Evolutionary conservation across 2,797 vertebrate genomes (phyloP).

Genomic region (Apodemus agrarius): DNA sequence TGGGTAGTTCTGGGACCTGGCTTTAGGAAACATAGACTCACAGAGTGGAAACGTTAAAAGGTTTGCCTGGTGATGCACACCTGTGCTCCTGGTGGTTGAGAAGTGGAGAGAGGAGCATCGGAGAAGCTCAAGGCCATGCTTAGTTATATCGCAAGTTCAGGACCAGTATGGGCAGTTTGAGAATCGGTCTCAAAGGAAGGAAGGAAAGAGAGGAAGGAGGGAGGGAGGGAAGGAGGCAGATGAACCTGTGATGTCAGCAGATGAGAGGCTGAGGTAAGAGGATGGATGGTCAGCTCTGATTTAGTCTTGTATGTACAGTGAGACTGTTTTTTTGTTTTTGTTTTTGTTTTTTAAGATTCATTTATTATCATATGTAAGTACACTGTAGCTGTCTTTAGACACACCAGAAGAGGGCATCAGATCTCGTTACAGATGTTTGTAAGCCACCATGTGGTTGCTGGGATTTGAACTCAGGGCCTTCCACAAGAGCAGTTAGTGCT

Average conservation of each 20-base stretch:
- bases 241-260: neutral
- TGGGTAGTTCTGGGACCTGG: neutral
- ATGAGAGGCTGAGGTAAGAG: neutral
- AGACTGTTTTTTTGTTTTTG: neutral
- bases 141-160: neutral
- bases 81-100: neutral
- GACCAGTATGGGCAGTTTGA: neutral
- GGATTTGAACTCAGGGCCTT: too few relatives aligned
- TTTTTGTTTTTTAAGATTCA: too few relatives aligned
- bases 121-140: neutral
- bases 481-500: too few relatives aligned
- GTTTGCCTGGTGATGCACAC: neutral
- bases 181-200: neutral
- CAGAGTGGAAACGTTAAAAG: neutral
- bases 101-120: neutral
- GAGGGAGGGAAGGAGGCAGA: neutral
- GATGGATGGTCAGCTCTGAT: neutral
- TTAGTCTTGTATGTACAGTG: neutral
- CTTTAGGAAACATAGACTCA: constrained; percentile 26
- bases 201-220: neutral
- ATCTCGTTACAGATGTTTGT: too few relatives aligned
- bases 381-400: too few relatives aligned
- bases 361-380: too few relatives aligned
- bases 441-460: too few relatives aligned
- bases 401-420: too few relatives aligned